Percentiles rank a stretch among this genome's conserved stretches.
phyloP scores from a whole-genome alignment of 2,797 vertebrate species.

The Oreonectes daqikongensis region DNA sequence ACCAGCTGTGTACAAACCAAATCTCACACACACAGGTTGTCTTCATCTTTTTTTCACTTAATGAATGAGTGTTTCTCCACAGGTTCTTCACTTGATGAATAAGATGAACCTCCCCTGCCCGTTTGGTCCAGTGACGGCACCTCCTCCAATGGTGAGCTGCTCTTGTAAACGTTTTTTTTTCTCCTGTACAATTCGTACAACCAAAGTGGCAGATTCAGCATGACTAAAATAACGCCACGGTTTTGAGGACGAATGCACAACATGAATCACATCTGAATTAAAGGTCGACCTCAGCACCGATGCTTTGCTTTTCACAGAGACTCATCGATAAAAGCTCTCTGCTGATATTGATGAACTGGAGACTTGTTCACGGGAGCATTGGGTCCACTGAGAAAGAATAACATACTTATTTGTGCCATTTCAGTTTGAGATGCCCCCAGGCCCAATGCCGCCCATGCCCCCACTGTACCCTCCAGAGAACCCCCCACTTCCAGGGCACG shows the following conservation, averaged over 20 bases:
- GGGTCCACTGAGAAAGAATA: neutral
- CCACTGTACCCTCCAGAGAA: slow-evolving; percentile 87
- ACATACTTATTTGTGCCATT: slow-evolving; percentile 6
- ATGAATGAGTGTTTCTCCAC: slow-evolving; percentile 55
- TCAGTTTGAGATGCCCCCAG: slow-evolving; percentile 84
- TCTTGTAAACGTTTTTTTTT: neutral
- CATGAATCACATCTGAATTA: slow-evolving; percentile 6
- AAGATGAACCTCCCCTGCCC: slow-evolving; percentile 97
- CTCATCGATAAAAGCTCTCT: neutral
- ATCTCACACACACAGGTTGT: neutral
- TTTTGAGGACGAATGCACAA: neutral
- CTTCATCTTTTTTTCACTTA: neutral
- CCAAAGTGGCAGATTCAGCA: neutral
- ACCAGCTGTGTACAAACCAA: slow-evolving; percentile 49
- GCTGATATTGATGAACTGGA: slow-evolving; percentile 7
- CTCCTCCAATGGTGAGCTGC: slow-evolving; percentile 87
- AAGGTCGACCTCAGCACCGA: neutral
- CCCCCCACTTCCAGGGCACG: slow-evolving; percentile 88
- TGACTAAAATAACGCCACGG: neutral
- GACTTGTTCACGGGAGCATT: neutral
- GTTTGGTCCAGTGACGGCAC: slow-evolving; percentile 88
- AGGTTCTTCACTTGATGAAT: slow-evolving; percentile 99
- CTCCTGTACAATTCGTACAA: neutral
- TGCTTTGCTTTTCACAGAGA: neutral
- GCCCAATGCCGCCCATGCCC: slow-evolving; percentile 82